These are phyloP conservation scores for Brachionus rubens DNA, from an alignment of 1,140 invertebrate species.

Conservation along the genomic window DNA sequence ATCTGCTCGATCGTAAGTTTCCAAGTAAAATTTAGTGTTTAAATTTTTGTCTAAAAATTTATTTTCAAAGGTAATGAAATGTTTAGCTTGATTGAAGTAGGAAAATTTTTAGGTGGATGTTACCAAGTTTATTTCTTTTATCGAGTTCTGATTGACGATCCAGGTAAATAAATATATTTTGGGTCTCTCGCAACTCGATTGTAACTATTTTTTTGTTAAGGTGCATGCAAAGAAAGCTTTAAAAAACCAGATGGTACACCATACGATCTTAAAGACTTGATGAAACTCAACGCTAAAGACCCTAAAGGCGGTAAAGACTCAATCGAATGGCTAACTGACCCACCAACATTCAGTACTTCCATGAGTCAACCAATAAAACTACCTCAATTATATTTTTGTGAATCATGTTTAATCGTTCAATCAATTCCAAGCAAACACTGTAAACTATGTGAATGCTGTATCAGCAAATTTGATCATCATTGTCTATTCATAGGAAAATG, in stretches of 20 bases:
- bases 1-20: background rate
- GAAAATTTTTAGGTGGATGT: background rate
- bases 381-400: slow-evolving; percentile 23
- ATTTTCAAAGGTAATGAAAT: slow-evolving; percentile 16
- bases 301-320: slow-evolving; percentile 29
- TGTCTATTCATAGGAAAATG: slow-evolving; percentile 56
- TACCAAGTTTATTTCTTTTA: slow-evolving; percentile 15
- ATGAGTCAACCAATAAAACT: background rate
- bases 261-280: slow-evolving; percentile 18
- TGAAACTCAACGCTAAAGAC: slow-evolving; percentile 7
- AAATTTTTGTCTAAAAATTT: background rate
- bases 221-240: slow-evolving; percentile 26
- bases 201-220: background rate
- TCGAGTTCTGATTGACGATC: background rate
- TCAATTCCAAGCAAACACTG: slow-evolving; percentile 52
- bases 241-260: slow-evolving; percentile 25
- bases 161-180: slow-evolving; percentile 25
- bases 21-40: background rate
- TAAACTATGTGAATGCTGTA: slow-evolving; percentile 53
- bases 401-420: slow-evolving; percentile 26
- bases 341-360: background rate
- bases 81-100: background rate
- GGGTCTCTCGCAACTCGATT: too few species aligned
- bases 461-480: slow-evolving; percentile 55
- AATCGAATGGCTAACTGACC: slow-evolving; percentile 32